Evolutionary conservation across 2,797 vertebrate species (phyloP).

Genomic region (Alca torda): DNA sequence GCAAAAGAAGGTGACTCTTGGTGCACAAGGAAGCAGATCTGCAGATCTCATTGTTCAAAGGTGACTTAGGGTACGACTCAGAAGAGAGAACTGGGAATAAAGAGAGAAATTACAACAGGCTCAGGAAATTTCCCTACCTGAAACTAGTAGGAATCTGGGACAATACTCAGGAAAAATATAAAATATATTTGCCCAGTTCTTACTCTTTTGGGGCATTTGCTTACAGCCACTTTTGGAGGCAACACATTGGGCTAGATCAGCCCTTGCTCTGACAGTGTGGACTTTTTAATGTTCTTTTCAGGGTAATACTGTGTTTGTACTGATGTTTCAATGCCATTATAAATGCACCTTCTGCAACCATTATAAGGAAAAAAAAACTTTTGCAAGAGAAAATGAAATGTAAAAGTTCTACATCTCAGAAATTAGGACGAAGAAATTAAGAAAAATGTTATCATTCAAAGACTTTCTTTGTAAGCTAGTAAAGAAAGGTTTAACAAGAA

Average conservation of each 20-base stretch:
- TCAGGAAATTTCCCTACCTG: neutral
- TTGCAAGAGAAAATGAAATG: neutral
- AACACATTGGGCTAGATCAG: neutral
- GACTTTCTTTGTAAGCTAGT: neutral
- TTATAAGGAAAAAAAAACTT: neutral
- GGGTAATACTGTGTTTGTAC: neutral
- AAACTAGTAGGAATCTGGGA: neutral
- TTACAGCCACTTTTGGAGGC: neutral
- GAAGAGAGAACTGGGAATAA: neutral
- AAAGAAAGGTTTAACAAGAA: slow-evolving; percentile 23
- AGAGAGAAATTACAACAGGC: neutral
- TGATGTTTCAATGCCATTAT: neutral
- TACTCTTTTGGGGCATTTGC: neutral
- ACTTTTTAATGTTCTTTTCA: neutral
- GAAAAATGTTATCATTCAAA: neutral
- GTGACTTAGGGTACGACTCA: neutral
- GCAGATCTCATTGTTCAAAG: neutral
- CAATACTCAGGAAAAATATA: neutral
- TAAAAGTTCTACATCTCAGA: neutral
- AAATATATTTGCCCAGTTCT: neutral
- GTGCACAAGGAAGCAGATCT: neutral
- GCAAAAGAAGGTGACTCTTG: neutral
- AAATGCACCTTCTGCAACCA: neutral
- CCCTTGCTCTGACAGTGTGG: neutral
- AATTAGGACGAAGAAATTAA: neutral